phyloP scores from a whole-genome alignment of 2,113 vertebrate genomes.

The Cairina moschata region DNA sequence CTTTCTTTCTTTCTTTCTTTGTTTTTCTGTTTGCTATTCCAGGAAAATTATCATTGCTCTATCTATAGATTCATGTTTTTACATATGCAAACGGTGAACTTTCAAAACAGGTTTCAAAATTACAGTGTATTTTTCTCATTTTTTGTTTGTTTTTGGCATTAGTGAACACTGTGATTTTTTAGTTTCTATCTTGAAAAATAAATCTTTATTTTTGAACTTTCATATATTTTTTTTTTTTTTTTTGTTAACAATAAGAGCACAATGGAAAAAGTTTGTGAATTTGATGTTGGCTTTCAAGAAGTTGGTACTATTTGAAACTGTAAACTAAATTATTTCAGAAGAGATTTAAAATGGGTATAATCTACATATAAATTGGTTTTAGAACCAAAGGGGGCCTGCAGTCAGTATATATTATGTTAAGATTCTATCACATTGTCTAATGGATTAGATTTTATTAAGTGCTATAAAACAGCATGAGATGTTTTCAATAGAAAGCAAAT shows the following conservation, averaged over 20 bases:
- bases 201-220: not conserved
- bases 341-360: slow-evolving; percentile 79
- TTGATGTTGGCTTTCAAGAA: slow-evolving; percentile 29
- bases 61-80: not conserved
- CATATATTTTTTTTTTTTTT: not conserved
- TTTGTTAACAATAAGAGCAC: not conserved
- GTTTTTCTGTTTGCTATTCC: not conserved
- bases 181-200: not conserved
- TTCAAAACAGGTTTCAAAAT: not conserved
- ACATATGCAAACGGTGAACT: not conserved
- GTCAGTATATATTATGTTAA: slow-evolving; percentile 75
- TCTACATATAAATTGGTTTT: slow-evolving; percentile 86
- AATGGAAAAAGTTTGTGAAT: not conserved
- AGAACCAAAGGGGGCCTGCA: slow-evolving; percentile 73
- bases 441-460: slow-evolving; percentile 81
- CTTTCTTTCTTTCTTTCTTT: not conserved
- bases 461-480: slow-evolving; percentile 73
- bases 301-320: slow-evolving; percentile 75
- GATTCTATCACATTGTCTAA: slow-evolving; percentile 77
- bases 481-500: slow-evolving; percentile 73
- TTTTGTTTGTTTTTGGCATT: not conserved
- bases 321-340: slow-evolving; percentile 77
- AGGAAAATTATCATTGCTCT: not conserved
- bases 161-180: not conserved
- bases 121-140: not conserved